Base-by-base conservation (phyloP, 2,888 invertebrate species). In the Octonoba sinensis region DNA sequence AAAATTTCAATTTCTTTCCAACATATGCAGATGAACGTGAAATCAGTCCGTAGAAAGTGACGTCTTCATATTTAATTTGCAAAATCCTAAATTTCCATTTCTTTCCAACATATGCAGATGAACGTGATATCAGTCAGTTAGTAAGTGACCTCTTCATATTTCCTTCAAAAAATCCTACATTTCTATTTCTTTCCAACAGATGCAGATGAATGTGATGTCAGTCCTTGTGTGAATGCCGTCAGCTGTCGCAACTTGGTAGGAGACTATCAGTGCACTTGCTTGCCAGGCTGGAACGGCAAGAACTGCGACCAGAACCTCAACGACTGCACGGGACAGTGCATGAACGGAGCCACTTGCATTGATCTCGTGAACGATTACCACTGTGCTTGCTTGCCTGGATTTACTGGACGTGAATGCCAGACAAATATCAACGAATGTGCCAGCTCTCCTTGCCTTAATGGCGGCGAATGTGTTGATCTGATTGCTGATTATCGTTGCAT, bases 361-460 rank as follows among this genome's bases (percentile, higher is more conserved):
- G 89, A 89, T 84, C 84, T 86, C 44, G 87, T 87, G 59, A 87
- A 88, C 75, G 87, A 87, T 20, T 89, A 87, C 84, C 85, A 86
- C 46, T 89, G 89, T 74, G 82, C 86, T 27, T 89, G 89, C 85
- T 82, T 86, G 0, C 84, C 87, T 8, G 88, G 87, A 13, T 86
- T 82, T 59, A 85, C 84, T 15, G 86, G 86, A 0, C n/a, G 79
- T 12, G 76, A 83, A 12, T 86, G 86, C 56, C 93, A 94, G 87
- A 93, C 92, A 60, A 95, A 96, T 89, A 93, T 96, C 85, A 93
- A 96, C 89, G 96, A 96, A 88, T 96, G 96, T 90, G 93, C 92
- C 85, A 92, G 93, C 85, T 93, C 92, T 83, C 96, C 96, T 1
- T 97, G 96, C 89, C 92, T 93, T 87, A 94, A 96, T 89, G 96